Evolutionary conservation across 1,140 invertebrate species (phyloP), one percentile per base, ranked within the genome.

Genomic region (Leptopilina boulardi): DNA sequence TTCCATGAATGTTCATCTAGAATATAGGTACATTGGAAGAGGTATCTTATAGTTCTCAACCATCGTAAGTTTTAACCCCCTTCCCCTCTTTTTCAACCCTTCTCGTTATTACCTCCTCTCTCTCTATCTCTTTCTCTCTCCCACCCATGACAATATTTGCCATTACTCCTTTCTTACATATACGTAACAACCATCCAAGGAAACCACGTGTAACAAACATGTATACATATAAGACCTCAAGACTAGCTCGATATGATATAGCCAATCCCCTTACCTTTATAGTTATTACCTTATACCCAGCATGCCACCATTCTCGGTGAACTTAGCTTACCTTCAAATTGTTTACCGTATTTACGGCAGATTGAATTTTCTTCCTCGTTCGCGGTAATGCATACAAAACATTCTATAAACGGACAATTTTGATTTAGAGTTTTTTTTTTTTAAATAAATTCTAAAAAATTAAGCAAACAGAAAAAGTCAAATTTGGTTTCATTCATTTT

Each of bases 231-330:
- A 30, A 26, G 23, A 30, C 59, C n/a, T n/a, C 26, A n/a, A 66
- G 47, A 76, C 42, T 4, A 73, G 76, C 80, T 73, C 72, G 26
- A 80, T 80, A 83, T 80, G 82, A 83, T n/a, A n/a, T 83, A 78
- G 81, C 81, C 83, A 84, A 84, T 84, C 78, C 83, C 77, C 79
- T 83, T 83, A 83, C 82, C 79, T 85, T 85, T 85, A 85, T 79
- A 82, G 80, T 85, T 85, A 85, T 85, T 83, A 85, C 79, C 71
- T n/a, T 3, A 38, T 72, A 77, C 81, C 81, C 79, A 82, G 78
- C 66, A 73, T 71, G 34, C 66, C 42, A 74, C 75, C 76, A 77
- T 81, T 74, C 26, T 34, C 23, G 21, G 59, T 23, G 23, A 4
- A 75, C 70, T 56, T 75, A 71, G 74, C 75, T 82, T 76, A 75